Percentiles rank a stretch among this genome's conserved stretches.
Evolutionary conservation across 2,797 vertebrate genomes (phyloP).

Genomic region (Lagorchestes hirsutus): DNA sequence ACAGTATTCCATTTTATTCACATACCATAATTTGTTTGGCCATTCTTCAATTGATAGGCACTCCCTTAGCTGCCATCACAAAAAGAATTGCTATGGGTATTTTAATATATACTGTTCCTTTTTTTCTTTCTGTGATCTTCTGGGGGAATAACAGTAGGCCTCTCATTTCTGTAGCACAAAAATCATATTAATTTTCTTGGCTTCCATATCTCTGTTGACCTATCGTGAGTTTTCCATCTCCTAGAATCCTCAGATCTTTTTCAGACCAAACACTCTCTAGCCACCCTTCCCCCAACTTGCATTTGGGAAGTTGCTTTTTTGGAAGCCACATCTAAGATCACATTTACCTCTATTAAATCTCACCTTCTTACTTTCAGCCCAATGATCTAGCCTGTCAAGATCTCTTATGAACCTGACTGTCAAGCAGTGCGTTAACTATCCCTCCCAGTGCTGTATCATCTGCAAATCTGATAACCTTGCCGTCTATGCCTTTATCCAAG

Average conservation of each 20-base stretch:
- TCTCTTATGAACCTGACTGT: neutral
- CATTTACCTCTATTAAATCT: neutral
- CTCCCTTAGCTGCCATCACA: neutral
- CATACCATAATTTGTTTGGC: neutral
- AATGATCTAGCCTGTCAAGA: neutral
- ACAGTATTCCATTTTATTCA: neutral
- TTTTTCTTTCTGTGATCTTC: neutral
- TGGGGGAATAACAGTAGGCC: neutral
- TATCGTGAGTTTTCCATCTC: neutral
- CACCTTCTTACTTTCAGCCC: neutral
- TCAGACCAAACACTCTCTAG: neutral
- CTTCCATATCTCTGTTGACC: neutral
- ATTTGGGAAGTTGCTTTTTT: neutral
- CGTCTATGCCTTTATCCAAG: neutral
- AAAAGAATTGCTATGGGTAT: neutral
- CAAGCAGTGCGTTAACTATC: neutral
- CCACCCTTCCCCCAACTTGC: neutral
- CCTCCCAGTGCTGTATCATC: neutral
- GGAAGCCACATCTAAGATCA: neutral
- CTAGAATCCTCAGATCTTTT: neutral
- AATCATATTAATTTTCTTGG: neutral
- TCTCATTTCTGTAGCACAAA: neutral
- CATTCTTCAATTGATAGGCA: neutral
- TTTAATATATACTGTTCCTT: neutral
- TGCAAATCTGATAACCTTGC: neutral